These are phyloP conservation scores for Pocillopora damicornis DNA, from an alignment of 64 coral and sea anemone species.

Conservation along the genomic window DNA sequence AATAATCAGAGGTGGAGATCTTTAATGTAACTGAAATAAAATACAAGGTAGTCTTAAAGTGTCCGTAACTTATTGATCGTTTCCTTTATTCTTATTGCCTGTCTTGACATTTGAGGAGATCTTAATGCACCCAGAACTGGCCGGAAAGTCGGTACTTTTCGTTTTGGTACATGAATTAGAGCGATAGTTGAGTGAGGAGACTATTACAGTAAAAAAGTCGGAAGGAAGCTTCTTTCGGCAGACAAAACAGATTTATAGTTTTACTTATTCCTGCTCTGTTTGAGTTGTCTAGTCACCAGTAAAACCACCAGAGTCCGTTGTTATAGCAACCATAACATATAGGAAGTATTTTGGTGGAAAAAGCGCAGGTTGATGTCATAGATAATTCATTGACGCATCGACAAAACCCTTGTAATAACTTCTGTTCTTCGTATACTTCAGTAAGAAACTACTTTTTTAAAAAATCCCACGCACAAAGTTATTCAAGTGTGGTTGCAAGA, in stretches of 20 bases:
- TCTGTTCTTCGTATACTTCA: not conserved
- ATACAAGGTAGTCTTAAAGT: too few species aligned
- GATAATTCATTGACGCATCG: slow-evolving; percentile 10
- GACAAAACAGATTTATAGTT: not conserved
- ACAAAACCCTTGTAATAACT: not conserved
- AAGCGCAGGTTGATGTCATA: slow-evolving; percentile 24
- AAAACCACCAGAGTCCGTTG: slow-evolving; percentile 30
- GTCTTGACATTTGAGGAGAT: too few species aligned
- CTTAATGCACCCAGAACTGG: too few species aligned
- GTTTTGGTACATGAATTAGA: too few species aligned
- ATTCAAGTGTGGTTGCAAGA: not conserved
- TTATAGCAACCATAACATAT: slow-evolving; percentile 18
- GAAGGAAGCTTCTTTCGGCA: too few species aligned
- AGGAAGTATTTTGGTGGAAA: not conserved
- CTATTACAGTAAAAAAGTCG: too few species aligned
- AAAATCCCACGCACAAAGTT: not conserved
- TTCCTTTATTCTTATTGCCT: too few species aligned
- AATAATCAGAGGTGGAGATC: too few species aligned
- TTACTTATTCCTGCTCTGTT: not conserved
- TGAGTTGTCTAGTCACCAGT: not conserved
- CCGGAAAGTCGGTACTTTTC: too few species aligned
- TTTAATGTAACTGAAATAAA: too few species aligned
- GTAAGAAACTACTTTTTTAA: not conserved
- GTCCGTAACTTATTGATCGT: too few species aligned
- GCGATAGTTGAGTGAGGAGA: too few species aligned